Evolutionary conservation across 2,113 vertebrate species (phyloP).

Genomic region (Dipodomys ordii): DNA sequence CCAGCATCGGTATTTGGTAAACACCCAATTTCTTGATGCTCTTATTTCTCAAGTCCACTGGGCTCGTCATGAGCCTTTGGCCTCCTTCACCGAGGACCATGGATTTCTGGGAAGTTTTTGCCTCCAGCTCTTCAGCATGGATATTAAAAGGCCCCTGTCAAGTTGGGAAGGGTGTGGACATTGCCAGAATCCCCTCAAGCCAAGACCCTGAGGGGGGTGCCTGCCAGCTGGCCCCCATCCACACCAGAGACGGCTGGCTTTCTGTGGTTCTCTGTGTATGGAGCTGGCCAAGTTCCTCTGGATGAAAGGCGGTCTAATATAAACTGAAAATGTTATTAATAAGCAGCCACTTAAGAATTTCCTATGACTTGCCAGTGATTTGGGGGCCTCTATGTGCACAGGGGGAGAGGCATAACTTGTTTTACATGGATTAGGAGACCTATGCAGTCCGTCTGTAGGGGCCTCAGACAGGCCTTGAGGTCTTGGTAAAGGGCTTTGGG

Average conservation of each 20-base stretch:
- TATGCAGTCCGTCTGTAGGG: background rate
- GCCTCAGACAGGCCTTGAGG: background rate
- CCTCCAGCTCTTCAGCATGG: slow-evolving; percentile 56
- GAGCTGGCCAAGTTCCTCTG: slow-evolving; percentile 69
- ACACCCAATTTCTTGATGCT: slow-evolving; percentile 38
- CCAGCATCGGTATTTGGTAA: background rate
- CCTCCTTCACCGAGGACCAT: slow-evolving; percentile 33
- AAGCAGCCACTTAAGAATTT: slow-evolving; percentile 83
- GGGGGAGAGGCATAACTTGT: slow-evolving; percentile 52
- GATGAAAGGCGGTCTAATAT: slow-evolving; percentile 80
- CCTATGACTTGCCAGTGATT: slow-evolving; percentile 76
- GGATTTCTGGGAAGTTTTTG: slow-evolving; percentile 74
- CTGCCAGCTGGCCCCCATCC: slow-evolving; percentile 76
- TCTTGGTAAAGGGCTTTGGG: background rate
- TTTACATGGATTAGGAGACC: slow-evolving; percentile 60
- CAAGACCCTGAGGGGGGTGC: slow-evolving; percentile 61
- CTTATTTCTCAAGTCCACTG: background rate
- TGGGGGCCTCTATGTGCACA: slow-evolving; percentile 48
- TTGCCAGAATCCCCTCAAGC: slow-evolving; percentile 74
- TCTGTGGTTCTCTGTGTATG: slow-evolving; percentile 72
- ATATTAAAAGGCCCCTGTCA: slow-evolving; percentile 75
- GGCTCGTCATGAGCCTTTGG: slow-evolving; percentile 53
- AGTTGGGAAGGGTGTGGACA: slow-evolving; percentile 69
- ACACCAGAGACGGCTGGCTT: slow-evolving; percentile 71
- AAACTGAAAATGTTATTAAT: slow-evolving; percentile 84